Conservation (phyloP, 2,797 vertebrate genomes). For the Gobionotothen gibberifrons region DNA sequence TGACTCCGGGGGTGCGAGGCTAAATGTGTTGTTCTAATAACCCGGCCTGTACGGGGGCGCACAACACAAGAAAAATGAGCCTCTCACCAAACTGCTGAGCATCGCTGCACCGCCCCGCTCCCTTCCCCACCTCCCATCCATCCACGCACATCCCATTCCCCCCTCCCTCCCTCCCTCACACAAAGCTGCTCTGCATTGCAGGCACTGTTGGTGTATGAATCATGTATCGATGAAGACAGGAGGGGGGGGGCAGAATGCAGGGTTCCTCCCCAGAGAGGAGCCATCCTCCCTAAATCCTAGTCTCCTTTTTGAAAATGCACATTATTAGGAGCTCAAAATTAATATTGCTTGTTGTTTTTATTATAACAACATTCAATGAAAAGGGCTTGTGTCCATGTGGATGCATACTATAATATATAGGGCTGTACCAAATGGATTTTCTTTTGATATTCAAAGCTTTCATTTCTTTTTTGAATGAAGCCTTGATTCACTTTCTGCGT, state of each 20-base stretch:
- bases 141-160: conserved; percentile 27
- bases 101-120: conserved; percentile 56
- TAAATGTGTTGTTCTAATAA: conserved; percentile 72
- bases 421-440: no score
- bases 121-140: conserved; percentile 63
- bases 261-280: conserved; percentile 39
- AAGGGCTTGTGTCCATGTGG: not conserved
- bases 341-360: not conserved
- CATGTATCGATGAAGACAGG: conserved; percentile 63
- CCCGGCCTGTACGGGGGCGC: conserved; percentile 51
- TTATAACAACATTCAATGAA: conserved; percentile 4
- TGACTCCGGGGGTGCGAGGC: conserved; percentile 39
- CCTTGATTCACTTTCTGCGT: no score
- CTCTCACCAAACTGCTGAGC: conserved; percentile 74
- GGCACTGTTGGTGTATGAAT: conserved; percentile 77
- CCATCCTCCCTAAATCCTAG: conserved; percentile 18
- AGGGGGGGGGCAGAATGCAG: conserved; percentile 23
- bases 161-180: conserved; percentile 40
- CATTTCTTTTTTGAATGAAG: no score
- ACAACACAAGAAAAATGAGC: conserved; percentile 75
- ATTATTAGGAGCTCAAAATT: conserved; percentile 8
- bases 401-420: not conserved
- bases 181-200: conserved; percentile 73
- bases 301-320: conserved; percentile 19
- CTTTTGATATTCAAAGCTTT: no score